Conservation (phyloP, 2,797 vertebrate genomes). For the Graptemys geographica region DNA sequence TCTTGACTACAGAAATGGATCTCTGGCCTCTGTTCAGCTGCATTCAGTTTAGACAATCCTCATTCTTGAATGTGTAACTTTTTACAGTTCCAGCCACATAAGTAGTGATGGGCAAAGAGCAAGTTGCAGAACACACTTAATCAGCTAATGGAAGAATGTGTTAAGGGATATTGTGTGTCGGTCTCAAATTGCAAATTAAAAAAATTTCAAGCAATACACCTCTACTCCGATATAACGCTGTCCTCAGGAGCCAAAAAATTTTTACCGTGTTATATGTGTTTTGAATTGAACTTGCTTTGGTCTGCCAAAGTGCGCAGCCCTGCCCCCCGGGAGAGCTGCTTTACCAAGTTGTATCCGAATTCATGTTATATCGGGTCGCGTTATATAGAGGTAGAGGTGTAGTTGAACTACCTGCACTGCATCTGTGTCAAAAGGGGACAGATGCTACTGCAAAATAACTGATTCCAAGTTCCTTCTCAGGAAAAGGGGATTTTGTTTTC, state of each 20-base stretch:
- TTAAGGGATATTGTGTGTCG: not conserved
- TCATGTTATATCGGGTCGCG: too few relatives aligned
- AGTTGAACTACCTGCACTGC: accelerated
- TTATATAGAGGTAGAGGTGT: too few relatives aligned
- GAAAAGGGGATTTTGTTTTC: not conserved
- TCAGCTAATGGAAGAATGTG: not conserved
- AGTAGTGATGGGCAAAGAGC: not conserved
- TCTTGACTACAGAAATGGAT: not conserved
- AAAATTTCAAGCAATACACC: not conserved
- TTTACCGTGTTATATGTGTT: too few relatives aligned
- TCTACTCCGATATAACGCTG: too few relatives aligned
- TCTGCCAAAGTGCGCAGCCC: too few relatives aligned
- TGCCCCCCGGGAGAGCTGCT: too few relatives aligned
- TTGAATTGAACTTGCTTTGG: too few relatives aligned
- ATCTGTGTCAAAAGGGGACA: not conserved
- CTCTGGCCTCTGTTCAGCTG: not conserved
- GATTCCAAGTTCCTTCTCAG: not conserved
- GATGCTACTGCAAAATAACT: not conserved
- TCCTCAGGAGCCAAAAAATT: too few relatives aligned
- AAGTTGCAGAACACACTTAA: not conserved
- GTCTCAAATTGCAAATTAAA: not conserved
- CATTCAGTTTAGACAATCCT: not conserved
- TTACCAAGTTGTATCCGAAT: too few relatives aligned
- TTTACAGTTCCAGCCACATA: not conserved
- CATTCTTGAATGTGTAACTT: not conserved